Conservation (phyloP, 2,113 vertebrate genomes). For the Hippocampus comes region DNA sequence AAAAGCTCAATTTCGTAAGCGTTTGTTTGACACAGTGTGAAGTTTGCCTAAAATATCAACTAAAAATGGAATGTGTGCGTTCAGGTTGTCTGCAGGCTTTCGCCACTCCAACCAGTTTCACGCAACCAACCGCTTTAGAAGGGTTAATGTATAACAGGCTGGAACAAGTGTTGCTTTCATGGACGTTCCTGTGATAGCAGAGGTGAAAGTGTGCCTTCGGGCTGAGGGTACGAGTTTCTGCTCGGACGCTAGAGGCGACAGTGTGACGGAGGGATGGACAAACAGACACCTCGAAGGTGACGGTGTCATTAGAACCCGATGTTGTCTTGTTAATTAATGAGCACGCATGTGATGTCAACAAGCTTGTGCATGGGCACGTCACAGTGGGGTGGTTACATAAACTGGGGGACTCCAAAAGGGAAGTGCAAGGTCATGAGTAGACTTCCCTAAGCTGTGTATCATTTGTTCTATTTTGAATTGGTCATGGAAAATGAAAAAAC, state of each 20-base stretch:
- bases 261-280: constrained; percentile 8
- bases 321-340: constrained; percentile 9
- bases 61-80: constrained; percentile 11
- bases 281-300: constrained; percentile 21
- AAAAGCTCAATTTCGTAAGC: neutral
- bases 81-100: constrained; percentile 12
- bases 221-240: constrained; percentile 46
- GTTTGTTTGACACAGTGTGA: neutral
- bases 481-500: too few species aligned
- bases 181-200: constrained; percentile 29
- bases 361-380: neutral
- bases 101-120: neutral
- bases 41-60: neutral
- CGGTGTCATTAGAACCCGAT: constrained; percentile 26
- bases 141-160: constrained; percentile 67
- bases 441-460: neutral
- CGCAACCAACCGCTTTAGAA: constrained; percentile 18
- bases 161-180: constrained; percentile 63
- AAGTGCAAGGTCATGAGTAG: constrained; percentile 2
- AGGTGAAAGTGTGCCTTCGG: constrained; percentile 45
- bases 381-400: constrained; percentile 17
- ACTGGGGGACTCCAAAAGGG: neutral
- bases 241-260: constrained; percentile 13
- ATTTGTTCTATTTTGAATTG: neutral
- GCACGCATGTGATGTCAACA: neutral